Evolutionary conservation across 1,140 invertebrate species (phyloP).

Genomic region (Aphelenchoides fujianensis): DNA sequence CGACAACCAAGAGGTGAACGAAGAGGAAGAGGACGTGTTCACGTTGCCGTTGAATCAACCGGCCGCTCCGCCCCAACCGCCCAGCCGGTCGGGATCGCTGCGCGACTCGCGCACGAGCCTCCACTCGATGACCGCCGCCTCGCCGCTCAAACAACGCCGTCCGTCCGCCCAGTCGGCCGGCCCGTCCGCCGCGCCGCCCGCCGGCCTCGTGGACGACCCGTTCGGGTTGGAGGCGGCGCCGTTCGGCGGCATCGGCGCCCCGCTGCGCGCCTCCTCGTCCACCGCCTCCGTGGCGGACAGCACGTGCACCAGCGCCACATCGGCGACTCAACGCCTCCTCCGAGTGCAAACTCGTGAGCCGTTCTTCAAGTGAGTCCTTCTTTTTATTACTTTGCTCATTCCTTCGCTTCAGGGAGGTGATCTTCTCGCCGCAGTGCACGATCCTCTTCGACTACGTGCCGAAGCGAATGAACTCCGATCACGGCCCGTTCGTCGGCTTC

Average conservation of each 20-base stretch:
- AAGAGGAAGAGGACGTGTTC: constrained; percentile 11
- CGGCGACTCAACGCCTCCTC: neutral
- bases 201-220: neutral
- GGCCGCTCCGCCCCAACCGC: neutral
- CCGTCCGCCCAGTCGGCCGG: constrained; percentile 6
- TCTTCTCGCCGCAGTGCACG: constrained; percentile 43
- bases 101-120: neutral
- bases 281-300: neutral
- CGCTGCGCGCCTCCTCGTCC: neutral
- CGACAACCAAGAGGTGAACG: too few relatives aligned
- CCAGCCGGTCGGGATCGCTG: neutral
- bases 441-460: constrained; percentile 49
- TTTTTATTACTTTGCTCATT: neutral
- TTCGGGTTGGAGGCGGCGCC: neutral
- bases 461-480: constrained; percentile 52
- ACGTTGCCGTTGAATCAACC: neutral
- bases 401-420: constrained; percentile 45
- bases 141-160: neutral
- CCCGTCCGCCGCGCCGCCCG: neutral
- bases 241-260: neutral
- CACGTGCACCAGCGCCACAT: constrained; percentile 11
- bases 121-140: neutral
- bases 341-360: constrained; percentile 22
- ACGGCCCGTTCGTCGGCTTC: constrained; percentile 50
- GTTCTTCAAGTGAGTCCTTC: constrained; percentile 32